Percentiles rank a stretch among this genome's conserved stretches.
Evolutionary conservation across 2,888 invertebrate genomes (phyloP).

Genomic region (Tanytarsus gracilentus): DNA sequence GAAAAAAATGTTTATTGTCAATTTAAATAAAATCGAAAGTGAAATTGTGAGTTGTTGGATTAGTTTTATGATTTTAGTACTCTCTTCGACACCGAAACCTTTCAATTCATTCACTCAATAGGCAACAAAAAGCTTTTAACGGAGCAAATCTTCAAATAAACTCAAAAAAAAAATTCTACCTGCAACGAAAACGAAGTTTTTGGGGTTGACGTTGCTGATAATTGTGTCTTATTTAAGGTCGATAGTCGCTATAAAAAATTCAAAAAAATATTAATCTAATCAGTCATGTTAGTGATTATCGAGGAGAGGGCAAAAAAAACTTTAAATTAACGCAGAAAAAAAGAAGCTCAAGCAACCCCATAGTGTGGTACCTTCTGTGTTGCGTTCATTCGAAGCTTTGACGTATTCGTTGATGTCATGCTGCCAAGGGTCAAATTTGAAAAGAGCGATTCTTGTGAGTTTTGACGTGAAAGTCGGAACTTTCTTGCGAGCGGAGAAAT

Average conservation of each 20-base stretch:
- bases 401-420: slow-evolving; percentile 46
- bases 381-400: slow-evolving; percentile 41
- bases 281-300: slow-evolving; percentile 25
- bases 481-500: slow-evolving; percentile 67
- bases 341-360: not conserved
- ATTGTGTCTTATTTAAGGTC: slow-evolving; percentile 26
- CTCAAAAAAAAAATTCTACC: slow-evolving; percentile 31
- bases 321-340: not conserved
- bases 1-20: too few relatives aligned
- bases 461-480: slow-evolving; percentile 57
- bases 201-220: slow-evolving; percentile 30
- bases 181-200: slow-evolving; percentile 33
- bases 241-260: slow-evolving; percentile 30
- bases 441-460: slow-evolving; percentile 79
- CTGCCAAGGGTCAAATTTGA: slow-evolving; percentile 54
- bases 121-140: not conserved
- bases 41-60: too few relatives aligned
- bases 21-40: too few relatives aligned
- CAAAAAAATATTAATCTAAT: not conserved
- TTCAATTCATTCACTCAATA: not conserved
- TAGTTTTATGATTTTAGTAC: not conserved
- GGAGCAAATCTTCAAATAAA: not conserved
- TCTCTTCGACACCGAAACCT: not conserved
- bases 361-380: slow-evolving; percentile 16
- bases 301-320: not conserved